phyloP scores from a whole-genome alignment of 2,113 vertebrate species.

The Actenoides lindsayi region DNA sequence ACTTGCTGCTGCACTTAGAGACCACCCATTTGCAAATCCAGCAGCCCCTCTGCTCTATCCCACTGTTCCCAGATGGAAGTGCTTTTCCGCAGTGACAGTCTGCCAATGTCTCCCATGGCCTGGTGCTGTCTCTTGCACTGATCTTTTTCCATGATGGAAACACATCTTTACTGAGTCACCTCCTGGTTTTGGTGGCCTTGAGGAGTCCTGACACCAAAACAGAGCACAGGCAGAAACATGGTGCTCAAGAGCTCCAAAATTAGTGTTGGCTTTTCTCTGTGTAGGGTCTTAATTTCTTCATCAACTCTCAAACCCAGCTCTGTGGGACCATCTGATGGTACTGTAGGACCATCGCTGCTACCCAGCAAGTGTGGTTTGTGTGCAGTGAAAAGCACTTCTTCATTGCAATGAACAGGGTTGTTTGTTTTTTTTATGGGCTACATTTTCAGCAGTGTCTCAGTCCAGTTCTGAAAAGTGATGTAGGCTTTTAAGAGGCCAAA shows the following conservation, averaged over 20 bases:
- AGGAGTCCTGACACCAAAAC: background rate
- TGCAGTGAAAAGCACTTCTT: background rate
- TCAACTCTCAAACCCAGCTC: background rate
- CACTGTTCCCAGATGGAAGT: background rate
- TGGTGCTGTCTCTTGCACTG: background rate
- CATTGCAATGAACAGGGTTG: background rate
- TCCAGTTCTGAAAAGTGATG: slow-evolving; percentile 59
- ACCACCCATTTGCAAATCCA: background rate
- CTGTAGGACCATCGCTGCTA: background rate
- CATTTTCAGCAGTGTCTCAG: background rate
- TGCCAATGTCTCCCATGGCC: background rate
- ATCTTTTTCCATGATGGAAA: background rate
- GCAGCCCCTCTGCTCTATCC: background rate
- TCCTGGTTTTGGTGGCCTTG: background rate
- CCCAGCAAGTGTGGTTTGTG: background rate
- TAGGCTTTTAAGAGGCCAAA: slow-evolving; percentile 59
- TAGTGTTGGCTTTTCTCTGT: background rate
- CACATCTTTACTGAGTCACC: background rate
- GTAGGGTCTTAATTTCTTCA: background rate
- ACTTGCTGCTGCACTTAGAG: background rate
- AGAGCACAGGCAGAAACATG: background rate
- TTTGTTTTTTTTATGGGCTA: slow-evolving; percentile 42
- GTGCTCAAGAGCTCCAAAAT: background rate
- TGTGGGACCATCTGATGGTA: background rate
- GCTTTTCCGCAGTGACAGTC: background rate